Evolutionary conservation across 2,113 vertebrate species (phyloP), one percentile per base, ranked within the genome.

Genomic region (Hemibates koningsi): DNA sequence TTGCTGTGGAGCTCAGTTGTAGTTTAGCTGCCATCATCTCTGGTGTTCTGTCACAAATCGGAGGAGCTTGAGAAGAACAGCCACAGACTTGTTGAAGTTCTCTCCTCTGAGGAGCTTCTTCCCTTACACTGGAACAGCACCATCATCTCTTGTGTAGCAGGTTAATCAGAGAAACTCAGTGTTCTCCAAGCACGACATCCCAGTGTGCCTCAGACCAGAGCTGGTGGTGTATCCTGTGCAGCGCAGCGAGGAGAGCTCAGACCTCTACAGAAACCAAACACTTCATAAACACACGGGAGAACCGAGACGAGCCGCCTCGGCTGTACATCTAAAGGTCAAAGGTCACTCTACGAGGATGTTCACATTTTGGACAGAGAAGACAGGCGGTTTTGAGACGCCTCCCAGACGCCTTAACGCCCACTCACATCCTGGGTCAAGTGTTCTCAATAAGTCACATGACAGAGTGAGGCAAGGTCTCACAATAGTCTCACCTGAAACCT

Each of bases 381-480:
- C 27, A 0, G 57, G 1, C 0, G 3, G 3, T 34, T 19, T 61
- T 34, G 57, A 61, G 57, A 32, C 6, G 14, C 57, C 8, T 61
- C 2, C 57, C 29, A 32, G 57, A 34, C 3, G 5, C 59, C 29
- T 34, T 34, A 63, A 34, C 9, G 5, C 16, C 59, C 16, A 19
- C 32, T 63, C 59, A 36, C 3, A 63, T 36, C 59, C 59, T 63
- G 17, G 59, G 1, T 63, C 59, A 63, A 36, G 32, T 36, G 17
- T 7, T 63, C 32, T 63, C 59, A n/a, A 36, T 36, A 36, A 63
- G 59, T 36, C 59, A 63, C 17, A 2, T 36, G 59, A 36, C 32
- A 10, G 59, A n/a, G 59, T 63, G 32, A 63, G 59, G 59, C 59
- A 63, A 63, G 32, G 6, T 36, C 9, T 63, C 59, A 36, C 59